These are phyloP conservation scores for Zosterops lateralis DNA, from an alignment of 2,113 vertebrate genomes.

Conservation along the genomic window DNA sequence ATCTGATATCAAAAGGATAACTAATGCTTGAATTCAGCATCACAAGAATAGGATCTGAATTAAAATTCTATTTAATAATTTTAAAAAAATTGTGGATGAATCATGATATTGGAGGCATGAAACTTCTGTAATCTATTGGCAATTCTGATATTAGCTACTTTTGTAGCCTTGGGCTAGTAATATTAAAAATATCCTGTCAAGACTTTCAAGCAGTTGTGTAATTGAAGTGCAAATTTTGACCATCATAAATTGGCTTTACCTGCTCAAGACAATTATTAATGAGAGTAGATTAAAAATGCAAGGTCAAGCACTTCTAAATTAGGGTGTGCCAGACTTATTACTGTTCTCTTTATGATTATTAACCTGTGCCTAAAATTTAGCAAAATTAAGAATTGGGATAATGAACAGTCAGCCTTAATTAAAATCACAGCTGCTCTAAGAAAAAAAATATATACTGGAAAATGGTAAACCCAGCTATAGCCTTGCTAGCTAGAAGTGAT, in stretches of 20 bases:
- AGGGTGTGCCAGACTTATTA: background rate
- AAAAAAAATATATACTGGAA: background rate
- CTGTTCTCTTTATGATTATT: background rate
- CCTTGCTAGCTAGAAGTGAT: background rate
- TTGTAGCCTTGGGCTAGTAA: background rate
- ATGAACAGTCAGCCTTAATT: background rate
- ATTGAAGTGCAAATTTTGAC: background rate
- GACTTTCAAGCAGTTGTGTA: background rate
- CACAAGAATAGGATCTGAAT: background rate
- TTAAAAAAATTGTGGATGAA: background rate
- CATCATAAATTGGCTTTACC: background rate
- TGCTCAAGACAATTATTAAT: background rate
- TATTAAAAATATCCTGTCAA: background rate
- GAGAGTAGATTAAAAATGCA: background rate
- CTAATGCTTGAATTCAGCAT: background rate
- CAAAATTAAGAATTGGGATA: background rate
- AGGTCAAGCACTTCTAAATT: background rate
- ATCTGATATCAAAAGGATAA: background rate
- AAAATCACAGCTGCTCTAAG: background rate
- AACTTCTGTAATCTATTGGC: background rate
- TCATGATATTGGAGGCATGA: background rate
- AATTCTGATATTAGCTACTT: background rate
- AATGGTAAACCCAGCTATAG: background rate
- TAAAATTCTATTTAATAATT: background rate
- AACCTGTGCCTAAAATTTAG: background rate